Percentiles rank a stretch among this genome's conserved stretches.
phyloP scores from a whole-genome alignment of 2,888 invertebrate species.

The Noctua pronuba region DNA sequence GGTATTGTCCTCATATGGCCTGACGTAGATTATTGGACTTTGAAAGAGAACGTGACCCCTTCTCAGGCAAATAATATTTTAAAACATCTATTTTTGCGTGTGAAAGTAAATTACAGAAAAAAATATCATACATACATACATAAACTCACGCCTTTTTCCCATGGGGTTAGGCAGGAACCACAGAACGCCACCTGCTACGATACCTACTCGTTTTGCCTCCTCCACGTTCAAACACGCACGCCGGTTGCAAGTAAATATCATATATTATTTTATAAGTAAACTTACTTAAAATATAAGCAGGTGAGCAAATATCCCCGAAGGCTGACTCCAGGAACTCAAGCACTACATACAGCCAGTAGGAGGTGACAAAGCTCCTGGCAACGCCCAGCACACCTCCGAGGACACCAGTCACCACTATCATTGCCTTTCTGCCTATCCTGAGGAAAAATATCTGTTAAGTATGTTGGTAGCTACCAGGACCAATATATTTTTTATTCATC shows the following conservation, averaged over 20 bases:
- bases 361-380: conserved; percentile 77
- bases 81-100: background rate
- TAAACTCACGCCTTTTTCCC: too few relatives aligned
- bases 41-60: background rate
- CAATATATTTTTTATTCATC: too few relatives aligned
- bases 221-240: too few relatives aligned
- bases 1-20: background rate
- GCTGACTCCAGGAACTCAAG: conserved; percentile 83
- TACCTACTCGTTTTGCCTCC: too few relatives aligned
- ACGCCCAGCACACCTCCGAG: conserved; percentile 80
- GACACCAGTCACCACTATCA: conserved; percentile 77
- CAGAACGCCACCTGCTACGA: too few relatives aligned
- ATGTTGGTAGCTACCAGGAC: background rate
- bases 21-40: background rate
- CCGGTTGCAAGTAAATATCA: too few relatives aligned
- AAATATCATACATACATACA: background rate
- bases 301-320: conserved; percentile 83
- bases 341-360: conserved; percentile 82
- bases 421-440: conserved; percentile 82
- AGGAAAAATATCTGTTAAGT: background rate
- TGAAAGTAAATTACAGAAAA: background rate
- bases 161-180: too few relatives aligned
- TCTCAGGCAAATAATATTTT: background rate
- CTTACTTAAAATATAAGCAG: conserved; percentile 81
- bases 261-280: conserved; percentile 2